Conservation (phyloP, 2,113 vertebrate species). For the Cinclus mexicanus region DNA sequence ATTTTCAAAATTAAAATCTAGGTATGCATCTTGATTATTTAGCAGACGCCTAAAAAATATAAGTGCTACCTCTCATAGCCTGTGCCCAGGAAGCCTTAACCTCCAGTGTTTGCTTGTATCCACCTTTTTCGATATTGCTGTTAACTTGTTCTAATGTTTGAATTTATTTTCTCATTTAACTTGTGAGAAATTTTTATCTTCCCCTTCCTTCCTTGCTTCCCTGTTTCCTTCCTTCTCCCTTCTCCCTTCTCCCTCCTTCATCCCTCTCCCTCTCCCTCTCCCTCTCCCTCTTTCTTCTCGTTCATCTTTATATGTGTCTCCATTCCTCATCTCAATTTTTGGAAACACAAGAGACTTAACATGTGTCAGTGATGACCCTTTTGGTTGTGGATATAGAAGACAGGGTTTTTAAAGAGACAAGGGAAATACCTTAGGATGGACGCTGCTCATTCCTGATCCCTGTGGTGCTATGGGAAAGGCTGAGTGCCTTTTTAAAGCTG, state of each 20-base stretch:
- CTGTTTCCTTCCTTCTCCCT: background rate
- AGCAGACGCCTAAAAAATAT: background rate
- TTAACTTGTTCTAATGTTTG: background rate
- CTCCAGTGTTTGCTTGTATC: background rate
- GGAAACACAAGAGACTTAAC: background rate
- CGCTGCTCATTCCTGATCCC: background rate
- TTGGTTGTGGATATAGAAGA: background rate
- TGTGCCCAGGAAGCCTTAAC: background rate
- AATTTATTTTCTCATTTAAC: background rate
- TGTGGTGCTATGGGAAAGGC: background rate
- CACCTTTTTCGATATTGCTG: background rate
- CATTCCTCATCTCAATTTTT: background rate
- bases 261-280: too few relatives aligned
- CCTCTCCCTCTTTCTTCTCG: fast-evolving
- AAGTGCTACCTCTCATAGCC: background rate
- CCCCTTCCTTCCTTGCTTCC: background rate
- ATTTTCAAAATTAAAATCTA: background rate
- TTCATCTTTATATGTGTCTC: background rate
- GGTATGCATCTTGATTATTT: background rate
- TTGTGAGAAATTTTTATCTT: background rate
- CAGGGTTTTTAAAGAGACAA: background rate
- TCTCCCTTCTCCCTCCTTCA: too few relatives aligned
- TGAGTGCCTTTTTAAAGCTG: background rate
- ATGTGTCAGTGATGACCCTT: background rate
- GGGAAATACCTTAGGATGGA: background rate